These are phyloP conservation scores for Cryptocephalus primarius DNA, from an alignment of 2,888 invertebrate genomes.

Conservation along the genomic window DNA sequence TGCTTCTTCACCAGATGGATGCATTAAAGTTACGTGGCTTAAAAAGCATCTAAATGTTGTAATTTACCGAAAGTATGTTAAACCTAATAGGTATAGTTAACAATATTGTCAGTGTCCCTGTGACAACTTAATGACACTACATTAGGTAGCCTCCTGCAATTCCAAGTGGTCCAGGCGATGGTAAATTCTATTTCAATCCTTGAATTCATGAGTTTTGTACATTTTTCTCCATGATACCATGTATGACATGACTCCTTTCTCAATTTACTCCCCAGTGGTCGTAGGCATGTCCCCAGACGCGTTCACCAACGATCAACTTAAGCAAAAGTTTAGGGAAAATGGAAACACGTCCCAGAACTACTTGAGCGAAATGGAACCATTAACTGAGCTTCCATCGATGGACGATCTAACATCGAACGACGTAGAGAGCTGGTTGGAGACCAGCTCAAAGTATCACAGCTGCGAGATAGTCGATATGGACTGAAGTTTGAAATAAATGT, in stretches of 20 bases:
- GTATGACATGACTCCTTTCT: neutral
- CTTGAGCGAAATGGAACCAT: conserved; percentile 51
- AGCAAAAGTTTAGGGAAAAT: conserved; percentile 29
- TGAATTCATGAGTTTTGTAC: too few species aligned
- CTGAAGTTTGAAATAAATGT: conserved; percentile 9
- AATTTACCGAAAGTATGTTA: too few species aligned
- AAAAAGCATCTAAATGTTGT: too few species aligned
- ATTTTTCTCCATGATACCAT: too few species aligned
- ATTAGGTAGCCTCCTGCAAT: too few species aligned
- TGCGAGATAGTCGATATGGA: conserved; percentile 57
- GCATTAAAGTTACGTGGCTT: too few species aligned
- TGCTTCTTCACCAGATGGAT: too few species aligned
- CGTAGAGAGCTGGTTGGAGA: conserved; percentile 63
- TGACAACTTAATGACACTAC: too few species aligned
- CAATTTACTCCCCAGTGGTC: neutral
- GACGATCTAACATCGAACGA: conserved; percentile 57
- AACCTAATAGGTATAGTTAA: too few species aligned
- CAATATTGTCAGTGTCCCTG: too few species aligned
- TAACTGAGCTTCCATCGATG: conserved; percentile 53
- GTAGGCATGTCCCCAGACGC: conserved; percentile 32
- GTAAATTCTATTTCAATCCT: too few species aligned
- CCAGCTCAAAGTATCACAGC: conserved; percentile 66
- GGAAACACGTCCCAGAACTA: conserved; percentile 35
- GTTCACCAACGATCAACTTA: conserved; percentile 22
- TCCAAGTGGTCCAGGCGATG: too few species aligned